Evolutionary conservation across 1,140 invertebrate species (phyloP).

Genomic region (Scaptomyza montana): DNA sequence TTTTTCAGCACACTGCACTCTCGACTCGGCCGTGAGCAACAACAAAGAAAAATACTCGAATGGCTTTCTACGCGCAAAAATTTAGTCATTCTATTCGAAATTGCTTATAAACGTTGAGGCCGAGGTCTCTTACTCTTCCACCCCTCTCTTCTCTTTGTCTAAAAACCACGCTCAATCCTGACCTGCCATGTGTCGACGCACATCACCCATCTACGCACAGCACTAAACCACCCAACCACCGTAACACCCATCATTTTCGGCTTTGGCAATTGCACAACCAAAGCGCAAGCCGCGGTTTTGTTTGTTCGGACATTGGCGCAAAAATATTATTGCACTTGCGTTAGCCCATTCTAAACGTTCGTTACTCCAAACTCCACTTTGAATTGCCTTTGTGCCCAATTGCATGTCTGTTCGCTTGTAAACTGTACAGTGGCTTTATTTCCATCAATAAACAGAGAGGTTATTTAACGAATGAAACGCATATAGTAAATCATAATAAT

Average conservation of each 20-base stretch:
- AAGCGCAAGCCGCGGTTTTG: conserved; percentile 58
- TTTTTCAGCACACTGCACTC: conserved; percentile 69
- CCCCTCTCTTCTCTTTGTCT: neutral
- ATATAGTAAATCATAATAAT: too few species aligned
- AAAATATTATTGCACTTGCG: conserved; percentile 74
- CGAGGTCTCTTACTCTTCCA: neutral
- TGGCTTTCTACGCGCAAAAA: conserved; percentile 56
- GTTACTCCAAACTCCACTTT: neutral
- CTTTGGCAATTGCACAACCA: conserved; percentile 48
- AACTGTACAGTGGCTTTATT: conserved; percentile 12
- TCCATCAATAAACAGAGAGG: neutral
- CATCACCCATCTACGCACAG: conserved; percentile 25
- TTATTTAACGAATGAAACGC: neutral
- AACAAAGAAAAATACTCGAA: conserved; percentile 59
- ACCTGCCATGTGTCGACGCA: conserved; percentile 61
- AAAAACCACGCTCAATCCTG: conserved; percentile 57
- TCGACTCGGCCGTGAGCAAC: conserved; percentile 39
- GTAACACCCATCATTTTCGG: conserved; percentile 19
- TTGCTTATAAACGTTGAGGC: conserved; percentile 64
- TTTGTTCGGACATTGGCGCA: conserved; percentile 44
- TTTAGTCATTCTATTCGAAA: conserved; percentile 81
- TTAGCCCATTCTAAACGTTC: neutral
- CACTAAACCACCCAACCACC: neutral
- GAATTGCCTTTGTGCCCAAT: conserved; percentile 29
- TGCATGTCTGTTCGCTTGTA: conserved; percentile 48